phyloP scores from a whole-genome alignment of 2,888 invertebrate genomes.

The Agriopis leucophaearia region DNA sequence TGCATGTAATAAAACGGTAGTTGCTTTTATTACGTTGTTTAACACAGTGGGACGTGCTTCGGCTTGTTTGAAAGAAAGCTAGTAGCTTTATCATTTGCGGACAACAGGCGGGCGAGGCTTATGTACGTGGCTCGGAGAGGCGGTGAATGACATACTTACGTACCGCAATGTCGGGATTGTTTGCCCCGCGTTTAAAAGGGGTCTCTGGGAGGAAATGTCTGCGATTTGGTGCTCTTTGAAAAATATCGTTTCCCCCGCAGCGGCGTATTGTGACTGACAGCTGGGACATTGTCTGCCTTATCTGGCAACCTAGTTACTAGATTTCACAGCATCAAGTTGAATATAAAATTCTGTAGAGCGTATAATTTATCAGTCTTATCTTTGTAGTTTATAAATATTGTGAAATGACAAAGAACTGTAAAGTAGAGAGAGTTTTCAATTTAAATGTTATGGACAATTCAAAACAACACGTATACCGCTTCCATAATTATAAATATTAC shows the following conservation, averaged over 20 bases:
- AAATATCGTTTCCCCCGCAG: conserved; percentile 65
- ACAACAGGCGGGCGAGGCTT: conserved; percentile 74
- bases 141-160: conserved; percentile 63
- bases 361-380: not conserved
- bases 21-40: conserved; percentile 45
- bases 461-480: no score
- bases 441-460: not conserved
- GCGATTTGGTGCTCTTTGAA: conserved; percentile 64
- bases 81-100: conserved; percentile 78
- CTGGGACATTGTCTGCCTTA: conserved; percentile 56
- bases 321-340: conserved; percentile 39
- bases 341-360: conserved; percentile 40
- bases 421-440: not conserved
- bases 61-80: conserved; percentile 66
- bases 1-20: conserved; percentile 55
- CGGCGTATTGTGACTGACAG: conserved; percentile 59
- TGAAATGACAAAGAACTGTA: not conserved
- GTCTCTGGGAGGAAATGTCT: conserved; percentile 62
- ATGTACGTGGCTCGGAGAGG: conserved; percentile 66
- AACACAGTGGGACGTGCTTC: conserved; percentile 51
- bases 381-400: not conserved
- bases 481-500: no score
- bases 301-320: conserved; percentile 53
- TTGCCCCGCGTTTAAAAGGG: conserved; percentile 59
- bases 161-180: conserved; percentile 61